phyloP scores from a whole-genome alignment of 1,140 invertebrate genomes.

The Formica selysi region DNA sequence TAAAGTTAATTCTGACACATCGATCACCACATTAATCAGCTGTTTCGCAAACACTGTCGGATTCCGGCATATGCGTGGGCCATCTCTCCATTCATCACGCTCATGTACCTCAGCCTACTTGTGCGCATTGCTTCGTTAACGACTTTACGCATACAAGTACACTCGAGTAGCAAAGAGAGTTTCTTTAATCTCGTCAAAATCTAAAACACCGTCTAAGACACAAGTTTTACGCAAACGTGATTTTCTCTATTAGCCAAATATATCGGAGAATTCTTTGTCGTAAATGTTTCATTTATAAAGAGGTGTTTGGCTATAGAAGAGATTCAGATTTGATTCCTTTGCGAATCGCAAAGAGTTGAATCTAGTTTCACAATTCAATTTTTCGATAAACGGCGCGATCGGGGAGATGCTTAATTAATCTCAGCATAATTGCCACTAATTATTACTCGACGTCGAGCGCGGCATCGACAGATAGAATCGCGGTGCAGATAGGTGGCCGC shows the following conservation, averaged over 20 bases:
- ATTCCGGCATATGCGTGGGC: constrained; percentile 42
- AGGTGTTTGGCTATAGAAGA: background rate
- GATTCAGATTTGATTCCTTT: background rate
- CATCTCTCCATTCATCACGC: constrained; percentile 52
- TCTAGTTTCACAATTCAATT: constrained; percentile 62
- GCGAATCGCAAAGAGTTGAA: background rate
- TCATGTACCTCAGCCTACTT: constrained; percentile 10
- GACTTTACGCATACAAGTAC: background rate
- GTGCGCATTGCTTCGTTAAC: constrained; percentile 25
- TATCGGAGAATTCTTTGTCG: background rate
- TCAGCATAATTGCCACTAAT: constrained; percentile 65
- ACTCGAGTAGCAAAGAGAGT: background rate
- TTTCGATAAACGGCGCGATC: background rate
- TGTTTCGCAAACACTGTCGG: constrained; percentile 37
- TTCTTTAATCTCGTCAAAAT: constrained; percentile 5
- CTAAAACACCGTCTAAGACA: background rate
- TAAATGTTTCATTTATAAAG: background rate
- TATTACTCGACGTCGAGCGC: constrained; percentile 19
- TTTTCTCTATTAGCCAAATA: background rate
- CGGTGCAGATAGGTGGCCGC: constrained; percentile 8
- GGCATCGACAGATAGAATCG: constrained; percentile 8
- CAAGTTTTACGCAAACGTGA: background rate
- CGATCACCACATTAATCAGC: constrained; percentile 37
- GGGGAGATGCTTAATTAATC: constrained; percentile 60
- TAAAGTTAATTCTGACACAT: constrained; percentile 35